Evolutionary conservation across 2,113 vertebrate genomes (phyloP).

Genomic region (Poeciliopsis retropinna): DNA sequence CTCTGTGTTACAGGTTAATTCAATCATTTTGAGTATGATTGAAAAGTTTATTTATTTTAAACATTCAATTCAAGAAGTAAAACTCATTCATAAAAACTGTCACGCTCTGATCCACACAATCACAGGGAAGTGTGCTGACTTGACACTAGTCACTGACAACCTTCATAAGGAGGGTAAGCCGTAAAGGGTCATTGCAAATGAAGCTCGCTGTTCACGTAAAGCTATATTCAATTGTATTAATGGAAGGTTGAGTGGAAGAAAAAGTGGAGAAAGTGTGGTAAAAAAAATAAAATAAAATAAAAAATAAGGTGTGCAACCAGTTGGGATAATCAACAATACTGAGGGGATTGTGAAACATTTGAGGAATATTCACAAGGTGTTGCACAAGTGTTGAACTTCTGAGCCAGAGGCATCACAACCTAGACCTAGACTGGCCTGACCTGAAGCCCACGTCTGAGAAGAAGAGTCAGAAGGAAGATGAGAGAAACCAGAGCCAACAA

Average conservation of each 20-base stretch:
- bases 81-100: not conserved
- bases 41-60: not conserved
- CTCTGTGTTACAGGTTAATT: slow-evolving; percentile 25
- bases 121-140: not conserved
- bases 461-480: not conserved
- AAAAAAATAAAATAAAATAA: not conserved
- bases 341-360: not conserved
- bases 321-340: not conserved
- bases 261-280: not conserved
- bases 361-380: not conserved
- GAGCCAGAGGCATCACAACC: not conserved
- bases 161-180: not conserved
- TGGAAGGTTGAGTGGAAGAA: not conserved
- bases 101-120: not conserved
- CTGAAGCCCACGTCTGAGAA: not conserved
- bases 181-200: not conserved
- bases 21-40: not conserved
- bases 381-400: not conserved
- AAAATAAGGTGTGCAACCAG: not conserved
- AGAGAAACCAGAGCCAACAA: not conserved
- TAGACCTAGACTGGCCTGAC: not conserved
- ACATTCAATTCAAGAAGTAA: not conserved
- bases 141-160: not conserved
- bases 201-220: not conserved
- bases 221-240: not conserved